Percentiles rank a stretch among this genome's conserved stretches.
Evolutionary conservation across 1,140 invertebrate species (phyloP).

Genomic region (Arctopsyche grandis): DNA sequence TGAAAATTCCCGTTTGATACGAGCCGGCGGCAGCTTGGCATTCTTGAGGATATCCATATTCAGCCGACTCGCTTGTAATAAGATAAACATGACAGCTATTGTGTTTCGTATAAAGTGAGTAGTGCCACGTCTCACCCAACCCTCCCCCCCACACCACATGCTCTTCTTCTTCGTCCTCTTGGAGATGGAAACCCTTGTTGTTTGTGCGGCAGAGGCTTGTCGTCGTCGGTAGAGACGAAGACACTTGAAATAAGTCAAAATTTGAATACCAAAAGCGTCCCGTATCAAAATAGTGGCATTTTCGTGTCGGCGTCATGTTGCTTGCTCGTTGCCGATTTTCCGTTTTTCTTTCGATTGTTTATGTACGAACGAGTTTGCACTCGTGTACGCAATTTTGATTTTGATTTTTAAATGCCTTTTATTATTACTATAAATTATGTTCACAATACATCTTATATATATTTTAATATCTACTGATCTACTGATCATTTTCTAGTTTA

Average conservation of each 20-base stretch:
- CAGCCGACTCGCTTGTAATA: constrained; percentile 17
- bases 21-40: not conserved
- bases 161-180: not conserved
- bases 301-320: too few species aligned
- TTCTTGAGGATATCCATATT: constrained; percentile 7
- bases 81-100: constrained; percentile 41
- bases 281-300: not conserved
- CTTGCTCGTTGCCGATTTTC: too few species aligned
- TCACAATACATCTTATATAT: too few species aligned
- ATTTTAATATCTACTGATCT: too few species aligned
- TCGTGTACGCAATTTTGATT: too few species aligned
- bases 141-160: not conserved
- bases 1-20: constrained; percentile 19
- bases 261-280: constrained; percentile 18
- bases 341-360: too few species aligned
- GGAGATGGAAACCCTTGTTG: not conserved
- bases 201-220: not conserved
- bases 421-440: too few species aligned
- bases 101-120: constrained; percentile 30
- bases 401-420: too few species aligned
- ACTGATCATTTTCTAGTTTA: too few species aligned
- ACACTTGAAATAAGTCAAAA: constrained; percentile 15
- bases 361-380: too few species aligned
- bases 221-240: not conserved
- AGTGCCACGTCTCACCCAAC: not conserved